These are phyloP conservation scores for Sciurus niger DNA, from an alignment of 2,113 vertebrate species.

Conservation along the genomic window DNA sequence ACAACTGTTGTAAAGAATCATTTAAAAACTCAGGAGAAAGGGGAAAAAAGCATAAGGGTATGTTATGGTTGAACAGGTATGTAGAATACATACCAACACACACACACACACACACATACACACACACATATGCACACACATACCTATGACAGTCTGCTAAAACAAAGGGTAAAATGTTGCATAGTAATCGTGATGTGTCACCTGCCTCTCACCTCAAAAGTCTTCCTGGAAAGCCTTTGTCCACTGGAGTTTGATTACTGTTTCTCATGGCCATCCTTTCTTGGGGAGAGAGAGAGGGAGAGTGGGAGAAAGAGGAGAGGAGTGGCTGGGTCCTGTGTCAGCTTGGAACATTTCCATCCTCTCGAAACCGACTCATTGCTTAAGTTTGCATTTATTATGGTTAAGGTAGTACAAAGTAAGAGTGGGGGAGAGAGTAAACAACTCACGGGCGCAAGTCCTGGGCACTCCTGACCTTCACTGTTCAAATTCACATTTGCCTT, in stretches of 20 bases:
- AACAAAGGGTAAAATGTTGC: background rate
- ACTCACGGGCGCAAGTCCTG: background rate
- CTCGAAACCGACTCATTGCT: background rate
- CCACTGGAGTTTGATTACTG: background rate
- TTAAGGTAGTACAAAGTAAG: background rate
- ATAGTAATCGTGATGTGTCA: background rate
- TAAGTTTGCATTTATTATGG: constrained; percentile 38
- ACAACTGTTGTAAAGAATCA: background rate
- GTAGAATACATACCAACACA: background rate
- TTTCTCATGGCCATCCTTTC: background rate
- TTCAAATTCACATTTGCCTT: background rate
- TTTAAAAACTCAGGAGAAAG: background rate
- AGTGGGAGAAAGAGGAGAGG: background rate
- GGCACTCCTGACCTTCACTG: background rate
- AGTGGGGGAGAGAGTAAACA: background rate
- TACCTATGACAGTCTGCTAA: background rate
- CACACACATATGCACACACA: background rate
- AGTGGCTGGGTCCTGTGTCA: background rate
- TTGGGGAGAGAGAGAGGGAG: background rate
- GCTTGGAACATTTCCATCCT: background rate
- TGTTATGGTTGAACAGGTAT: background rate
- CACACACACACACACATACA: background rate
- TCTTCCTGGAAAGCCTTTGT: background rate
- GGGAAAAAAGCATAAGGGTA: background rate
- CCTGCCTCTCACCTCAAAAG: background rate